Evolutionary conservation across 2,888 invertebrate genomes (phyloP).

Genomic region (Megastigmus dorsalis): DNA sequence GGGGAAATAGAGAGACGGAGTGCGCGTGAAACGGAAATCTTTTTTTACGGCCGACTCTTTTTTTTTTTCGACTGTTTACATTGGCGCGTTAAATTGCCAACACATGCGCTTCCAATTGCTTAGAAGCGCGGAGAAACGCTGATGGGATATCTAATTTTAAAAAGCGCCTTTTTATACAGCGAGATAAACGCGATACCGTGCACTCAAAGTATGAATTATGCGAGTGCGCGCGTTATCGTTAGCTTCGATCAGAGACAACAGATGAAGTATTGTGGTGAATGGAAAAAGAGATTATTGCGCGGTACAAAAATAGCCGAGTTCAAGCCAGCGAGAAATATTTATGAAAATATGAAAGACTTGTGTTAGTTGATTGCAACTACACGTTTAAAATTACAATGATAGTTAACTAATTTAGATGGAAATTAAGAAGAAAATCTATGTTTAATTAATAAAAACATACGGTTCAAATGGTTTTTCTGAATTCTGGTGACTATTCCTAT

Average conservation of each 20-base stretch:
- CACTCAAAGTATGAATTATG: too few relatives aligned
- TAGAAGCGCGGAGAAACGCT: neutral
- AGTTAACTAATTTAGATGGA: too few relatives aligned
- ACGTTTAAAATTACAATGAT: too few relatives aligned
- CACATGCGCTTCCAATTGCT: constrained; percentile 14
- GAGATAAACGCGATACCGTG: too few relatives aligned
- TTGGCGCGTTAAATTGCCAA: constrained; percentile 20
- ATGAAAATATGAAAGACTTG: too few relatives aligned
- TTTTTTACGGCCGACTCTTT: neutral
- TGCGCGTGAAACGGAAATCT: neutral
- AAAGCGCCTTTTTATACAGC: neutral
- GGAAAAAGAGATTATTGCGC: neutral
- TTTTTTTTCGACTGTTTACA: constrained; percentile 13
- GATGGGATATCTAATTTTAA: constrained; percentile 13
- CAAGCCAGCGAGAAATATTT: too few relatives aligned
- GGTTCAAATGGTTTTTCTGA: too few relatives aligned
- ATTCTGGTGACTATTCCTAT: too few relatives aligned
- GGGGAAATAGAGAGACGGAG: neutral
- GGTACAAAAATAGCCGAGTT: too few relatives aligned
- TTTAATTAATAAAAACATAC: too few relatives aligned
- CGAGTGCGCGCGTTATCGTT: neutral
- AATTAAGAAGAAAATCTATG: too few relatives aligned
- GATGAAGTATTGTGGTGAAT: neutral
- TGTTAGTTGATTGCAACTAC: too few relatives aligned
- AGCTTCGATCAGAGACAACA: neutral